Evolutionary conservation across 2,113 vertebrate species (phyloP).

Genomic region (Zonotrichia leucophrys): DNA sequence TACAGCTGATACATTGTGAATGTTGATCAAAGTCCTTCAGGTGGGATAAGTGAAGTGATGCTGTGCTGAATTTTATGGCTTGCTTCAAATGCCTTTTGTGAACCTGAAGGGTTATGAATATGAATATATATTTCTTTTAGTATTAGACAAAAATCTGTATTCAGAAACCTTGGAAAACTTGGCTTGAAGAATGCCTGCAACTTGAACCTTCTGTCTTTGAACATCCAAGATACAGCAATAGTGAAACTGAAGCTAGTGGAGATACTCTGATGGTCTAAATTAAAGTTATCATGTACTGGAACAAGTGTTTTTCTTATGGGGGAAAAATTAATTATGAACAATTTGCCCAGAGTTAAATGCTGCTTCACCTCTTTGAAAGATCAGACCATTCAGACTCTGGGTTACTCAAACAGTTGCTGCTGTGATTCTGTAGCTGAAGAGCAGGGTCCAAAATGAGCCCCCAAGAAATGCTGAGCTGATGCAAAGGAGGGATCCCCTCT

Average conservation of each 20-base stretch:
- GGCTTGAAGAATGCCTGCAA: neutral
- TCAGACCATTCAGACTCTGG: neutral
- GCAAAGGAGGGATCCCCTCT: fast-evolving
- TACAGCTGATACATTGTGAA: neutral
- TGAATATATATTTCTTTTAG: neutral
- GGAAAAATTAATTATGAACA: neutral
- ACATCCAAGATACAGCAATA: neutral
- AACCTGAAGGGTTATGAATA: neutral
- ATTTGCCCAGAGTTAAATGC: neutral
- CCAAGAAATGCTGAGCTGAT: neutral
- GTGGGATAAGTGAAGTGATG: neutral
- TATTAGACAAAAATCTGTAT: neutral
- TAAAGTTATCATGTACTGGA: neutral
- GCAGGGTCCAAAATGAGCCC: neutral
- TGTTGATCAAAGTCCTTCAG: neutral
- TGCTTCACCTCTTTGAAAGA: neutral
- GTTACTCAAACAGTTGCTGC: neutral
- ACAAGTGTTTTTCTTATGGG: neutral
- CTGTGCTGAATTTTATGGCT: neutral
- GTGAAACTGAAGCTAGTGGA: neutral
- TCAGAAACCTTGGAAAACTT: neutral
- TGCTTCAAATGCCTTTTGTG: neutral
- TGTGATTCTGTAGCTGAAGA: neutral
- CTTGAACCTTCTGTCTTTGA: neutral
- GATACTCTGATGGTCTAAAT: neutral